Evolutionary conservation across 1,140 invertebrate genomes (phyloP), one percentile per base, ranked within the genome.

Genomic region (Bilobella aurantiaca): DNA sequence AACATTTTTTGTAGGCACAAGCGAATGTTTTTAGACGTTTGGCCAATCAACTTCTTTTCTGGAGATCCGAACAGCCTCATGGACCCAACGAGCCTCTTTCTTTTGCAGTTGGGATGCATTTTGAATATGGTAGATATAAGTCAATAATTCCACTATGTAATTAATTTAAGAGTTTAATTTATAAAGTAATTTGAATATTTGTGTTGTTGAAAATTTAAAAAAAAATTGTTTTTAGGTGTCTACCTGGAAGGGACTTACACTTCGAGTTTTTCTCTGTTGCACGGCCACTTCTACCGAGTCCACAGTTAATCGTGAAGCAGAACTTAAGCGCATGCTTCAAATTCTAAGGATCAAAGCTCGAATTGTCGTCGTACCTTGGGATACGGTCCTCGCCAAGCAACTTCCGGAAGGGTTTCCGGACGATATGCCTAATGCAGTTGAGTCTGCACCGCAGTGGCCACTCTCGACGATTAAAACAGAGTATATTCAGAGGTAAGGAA

Each of bases 21-120:
- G 37, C 61, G 63, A 27, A 84, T 85, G 69, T 95, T 87, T 76
- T 95, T 99, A 64, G 96, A 99, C 79, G 93, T 98, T 16, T 99
- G 96, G 96, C 91, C 96, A 12, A 85, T 94, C 0, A 93, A 96
- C 75, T 86, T 93, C 67, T 85, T 93, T 67, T 81, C 90, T 3
- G 83, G 82, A 0, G 82, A 85, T 71, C 83, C 86, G 64, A 86
- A 90, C 75, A 73, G 63, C 12, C 82, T 85, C 2, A 92, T 92
- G 76, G 89, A 91, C 63, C 88, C 87, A 73, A 92, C 87, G 46
- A 93, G 86, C 69, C 80, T 98, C 58, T 99, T 99, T 78, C 89
- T 97, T 82, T 85, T 99, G 74, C 96, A 99, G 78, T 77, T 99
- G 57, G 93, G 95, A 1, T 97, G 95, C 73, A 96, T 99, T 64